These are phyloP conservation scores for Spisula subtruncata DNA, from an alignment of 2,888 invertebrate genomes.

Conservation along the genomic window DNA sequence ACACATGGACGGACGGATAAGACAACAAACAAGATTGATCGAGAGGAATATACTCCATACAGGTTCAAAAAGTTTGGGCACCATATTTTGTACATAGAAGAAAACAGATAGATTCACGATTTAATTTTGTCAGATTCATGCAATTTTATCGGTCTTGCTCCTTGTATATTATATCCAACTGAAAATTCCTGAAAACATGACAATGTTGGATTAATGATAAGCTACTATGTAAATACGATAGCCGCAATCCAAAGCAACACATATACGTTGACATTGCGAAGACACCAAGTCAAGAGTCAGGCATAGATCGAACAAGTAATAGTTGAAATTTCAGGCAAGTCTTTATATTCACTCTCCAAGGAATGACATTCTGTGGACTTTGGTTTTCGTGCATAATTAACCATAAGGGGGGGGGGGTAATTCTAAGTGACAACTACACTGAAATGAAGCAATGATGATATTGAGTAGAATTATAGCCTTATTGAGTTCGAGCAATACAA, in stretches of 20 bases:
- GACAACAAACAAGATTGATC: neutral
- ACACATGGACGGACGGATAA: neutral
- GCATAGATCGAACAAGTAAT: too few species aligned
- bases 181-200: constrained; percentile 44
- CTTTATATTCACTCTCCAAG: too few species aligned
- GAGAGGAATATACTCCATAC: neutral
- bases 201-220: neutral
- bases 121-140: neutral
- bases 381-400: too few species aligned
- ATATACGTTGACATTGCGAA: neutral
- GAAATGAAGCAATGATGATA: neutral
- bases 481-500: too few species aligned
- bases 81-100: neutral
- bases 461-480: too few species aligned
- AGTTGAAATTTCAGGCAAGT: too few species aligned
- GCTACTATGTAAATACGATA: too few species aligned
- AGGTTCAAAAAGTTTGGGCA: neutral
- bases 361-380: too few species aligned
- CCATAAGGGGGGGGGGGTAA: too few species aligned
- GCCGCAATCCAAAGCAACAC: too few species aligned
- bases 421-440: too few species aligned
- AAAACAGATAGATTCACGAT: neutral
- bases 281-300: too few species aligned
- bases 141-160: neutral
- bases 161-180: constrained; percentile 33